Conservation (phyloP, 37 sponge, comb jelly and placozoan genomes). For the Cliona cf. orientalis region DNA sequence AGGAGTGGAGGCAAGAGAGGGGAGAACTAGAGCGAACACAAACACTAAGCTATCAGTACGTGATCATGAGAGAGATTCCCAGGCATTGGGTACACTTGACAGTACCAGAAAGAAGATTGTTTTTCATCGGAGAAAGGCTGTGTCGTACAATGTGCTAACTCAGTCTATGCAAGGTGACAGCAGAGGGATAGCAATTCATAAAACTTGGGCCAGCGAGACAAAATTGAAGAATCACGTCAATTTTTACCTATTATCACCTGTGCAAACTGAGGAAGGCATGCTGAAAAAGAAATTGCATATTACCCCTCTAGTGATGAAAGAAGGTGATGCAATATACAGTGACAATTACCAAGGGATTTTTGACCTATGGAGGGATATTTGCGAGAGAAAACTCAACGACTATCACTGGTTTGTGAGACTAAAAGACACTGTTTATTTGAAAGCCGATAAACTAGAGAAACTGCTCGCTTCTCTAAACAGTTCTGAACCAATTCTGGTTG, state of each 20-base stretch:
- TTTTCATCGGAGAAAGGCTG: background rate
- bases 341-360: background rate
- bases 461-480: slow-evolving; percentile 36
- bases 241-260: slow-evolving; percentile 16
- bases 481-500: slow-evolving; percentile 31
- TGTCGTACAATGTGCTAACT: slow-evolving; percentile 32
- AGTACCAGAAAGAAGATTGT: background rate
- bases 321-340: background rate
- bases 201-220: slow-evolving; percentile 15
- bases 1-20: background rate
- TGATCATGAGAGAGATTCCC: background rate
- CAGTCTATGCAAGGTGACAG: background rate
- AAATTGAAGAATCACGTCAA: background rate
- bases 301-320: background rate
- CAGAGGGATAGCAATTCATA: slow-evolving; percentile 1
- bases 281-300: slow-evolving; percentile 11
- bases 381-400: slow-evolving; percentile 1
- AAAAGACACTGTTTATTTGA: slow-evolving; percentile 13
- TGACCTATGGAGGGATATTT: slow-evolving; percentile 5
- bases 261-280: slow-evolving; percentile 7
- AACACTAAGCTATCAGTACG: background rate
- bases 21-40: background rate
- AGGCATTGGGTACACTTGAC: too few species aligned
- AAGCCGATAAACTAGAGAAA: slow-evolving; percentile 8
- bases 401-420: slow-evolving; percentile 50